These are phyloP conservation scores for Melanotaenia nigrans DNA, from an alignment of 2,797 vertebrate species.

Conservation along the genomic window DNA sequence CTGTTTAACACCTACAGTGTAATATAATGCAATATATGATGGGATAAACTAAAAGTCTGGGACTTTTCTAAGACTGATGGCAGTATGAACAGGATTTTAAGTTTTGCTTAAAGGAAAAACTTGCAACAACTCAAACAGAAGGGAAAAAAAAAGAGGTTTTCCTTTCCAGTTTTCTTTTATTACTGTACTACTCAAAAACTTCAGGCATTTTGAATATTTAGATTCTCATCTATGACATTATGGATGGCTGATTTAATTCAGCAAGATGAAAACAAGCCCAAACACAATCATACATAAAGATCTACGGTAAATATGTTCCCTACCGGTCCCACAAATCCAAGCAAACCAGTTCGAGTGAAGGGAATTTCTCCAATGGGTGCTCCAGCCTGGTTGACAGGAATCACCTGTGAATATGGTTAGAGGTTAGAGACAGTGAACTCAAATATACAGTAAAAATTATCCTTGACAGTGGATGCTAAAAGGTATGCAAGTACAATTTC, in stretches of 20 bases:
- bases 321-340: conserved; percentile 98
- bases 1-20: too few relatives aligned
- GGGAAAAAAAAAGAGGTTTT: too few relatives aligned
- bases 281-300: neutral
- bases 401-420: conserved; percentile 82
- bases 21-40: neutral
- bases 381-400: conserved; percentile 91
- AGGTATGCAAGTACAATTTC: neutral
- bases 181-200: neutral
- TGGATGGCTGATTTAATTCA: neutral
- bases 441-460: neutral
- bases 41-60: neutral
- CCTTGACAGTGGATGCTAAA: neutral
- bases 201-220: neutral
- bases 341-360: conserved; percentile 91
- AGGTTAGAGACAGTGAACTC: neutral
- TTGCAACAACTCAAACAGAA: neutral
- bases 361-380: conserved; percentile 93
- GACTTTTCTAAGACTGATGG: neutral
- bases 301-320: conserved; percentile 39
- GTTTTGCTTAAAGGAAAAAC: neutral
- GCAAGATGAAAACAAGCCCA: neutral
- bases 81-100: neutral
- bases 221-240: neutral
- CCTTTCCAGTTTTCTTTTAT: neutral